phyloP scores from a whole-genome alignment of 2,888 invertebrate species.

The Eugnorisma glareosa region DNA sequence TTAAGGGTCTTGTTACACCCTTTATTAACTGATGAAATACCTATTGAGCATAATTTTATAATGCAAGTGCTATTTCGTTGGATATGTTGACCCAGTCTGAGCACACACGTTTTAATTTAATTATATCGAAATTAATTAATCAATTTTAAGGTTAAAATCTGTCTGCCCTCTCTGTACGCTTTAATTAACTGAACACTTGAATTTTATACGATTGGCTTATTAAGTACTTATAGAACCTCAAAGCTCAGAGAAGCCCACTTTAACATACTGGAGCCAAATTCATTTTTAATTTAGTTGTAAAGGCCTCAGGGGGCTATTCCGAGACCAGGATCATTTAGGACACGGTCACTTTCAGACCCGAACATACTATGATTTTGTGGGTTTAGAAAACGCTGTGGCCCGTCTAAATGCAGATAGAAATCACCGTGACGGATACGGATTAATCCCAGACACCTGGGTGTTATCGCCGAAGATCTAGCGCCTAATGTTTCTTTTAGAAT shows the following conservation, averaged over 20 bases:
- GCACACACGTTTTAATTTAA: background rate
- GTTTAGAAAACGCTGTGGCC: background rate
- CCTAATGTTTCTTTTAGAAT: background rate
- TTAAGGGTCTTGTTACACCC: no score
- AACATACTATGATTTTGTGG: background rate
- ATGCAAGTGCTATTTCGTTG: background rate
- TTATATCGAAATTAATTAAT: background rate
- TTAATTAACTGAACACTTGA: slow-evolving; percentile 25
- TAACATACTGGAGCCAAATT: slow-evolving; percentile 1
- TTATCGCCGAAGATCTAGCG: background rate
- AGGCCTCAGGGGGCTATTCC: background rate
- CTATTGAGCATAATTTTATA: background rate
- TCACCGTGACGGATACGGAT: background rate
- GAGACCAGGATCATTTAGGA: background rate
- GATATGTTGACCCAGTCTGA: background rate
- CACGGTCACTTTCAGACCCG: background rate
- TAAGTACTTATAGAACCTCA: slow-evolving; percentile 20
- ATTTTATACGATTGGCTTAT: slow-evolving; percentile 24
- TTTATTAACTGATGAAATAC: no score
- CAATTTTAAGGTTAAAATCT: background rate
- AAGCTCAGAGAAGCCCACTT: slow-evolving; percentile 5
- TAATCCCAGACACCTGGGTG: background rate
- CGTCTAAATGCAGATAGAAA: background rate
- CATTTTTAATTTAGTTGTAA: background rate
- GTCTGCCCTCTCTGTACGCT: slow-evolving; percentile 16